Percentiles rank a stretch among this genome's conserved stretches.
Evolutionary conservation across 2,797 vertebrate species (phyloP).

Genomic region (Sarcophilus harrisii): DNA sequence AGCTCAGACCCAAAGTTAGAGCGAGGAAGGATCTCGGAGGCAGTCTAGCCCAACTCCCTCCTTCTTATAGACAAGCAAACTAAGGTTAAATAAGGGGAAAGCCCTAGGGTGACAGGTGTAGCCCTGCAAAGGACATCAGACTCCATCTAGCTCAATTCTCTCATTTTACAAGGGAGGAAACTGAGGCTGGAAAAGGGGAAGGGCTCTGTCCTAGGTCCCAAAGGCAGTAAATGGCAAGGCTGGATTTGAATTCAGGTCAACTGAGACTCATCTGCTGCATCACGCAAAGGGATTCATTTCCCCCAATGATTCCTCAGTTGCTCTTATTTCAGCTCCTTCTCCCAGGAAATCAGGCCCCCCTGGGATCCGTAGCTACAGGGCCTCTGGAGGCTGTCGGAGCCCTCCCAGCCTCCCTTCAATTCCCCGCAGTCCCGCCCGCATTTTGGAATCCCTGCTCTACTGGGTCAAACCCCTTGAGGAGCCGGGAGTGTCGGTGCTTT

Average conservation of each 20-base stretch:
- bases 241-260: neutral
- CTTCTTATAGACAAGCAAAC: neutral
- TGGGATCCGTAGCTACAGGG: neutral
- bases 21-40: neutral
- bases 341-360: neutral
- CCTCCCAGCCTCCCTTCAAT: neutral
- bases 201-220: neutral
- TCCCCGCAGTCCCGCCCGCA: neutral
- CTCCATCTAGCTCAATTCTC: neutral
- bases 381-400: neutral
- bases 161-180: neutral
- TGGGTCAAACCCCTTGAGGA: no score
- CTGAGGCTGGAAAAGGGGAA: neutral
- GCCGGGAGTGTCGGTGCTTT: no score
- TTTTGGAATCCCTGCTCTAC: no score
- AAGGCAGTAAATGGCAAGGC: neutral
- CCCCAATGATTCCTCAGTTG: neutral
- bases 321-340: neutral
- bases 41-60: neutral
- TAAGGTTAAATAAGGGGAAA: neutral
- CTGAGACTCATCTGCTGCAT: neutral
- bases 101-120: neutral
- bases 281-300: neutral
- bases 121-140: neutral
- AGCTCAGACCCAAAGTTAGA: neutral